Base-by-base conservation (phyloP, 2,888 invertebrate species). In the Troides aeacus region DNA sequence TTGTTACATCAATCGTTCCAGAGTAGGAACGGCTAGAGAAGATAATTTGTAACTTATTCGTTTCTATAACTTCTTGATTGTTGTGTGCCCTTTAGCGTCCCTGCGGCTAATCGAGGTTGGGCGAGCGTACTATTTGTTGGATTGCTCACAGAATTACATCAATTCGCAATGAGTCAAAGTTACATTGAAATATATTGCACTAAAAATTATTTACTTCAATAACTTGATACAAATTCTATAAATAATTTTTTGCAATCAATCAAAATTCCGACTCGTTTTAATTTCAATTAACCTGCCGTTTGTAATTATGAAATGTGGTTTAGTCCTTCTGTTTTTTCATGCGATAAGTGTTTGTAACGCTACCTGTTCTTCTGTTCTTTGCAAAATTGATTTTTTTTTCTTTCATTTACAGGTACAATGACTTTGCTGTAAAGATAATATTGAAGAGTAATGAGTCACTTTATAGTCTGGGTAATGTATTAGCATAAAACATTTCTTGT, bases 1-100 rank as follows among this genome's bases (percentile, higher is more conserved):
- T 15, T 24, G 23, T 67, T 5, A 56, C 23, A 42, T 42, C 36
- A 8, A 21, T 39, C 12, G 23, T 23, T 30, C 1, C 50, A 50
- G 12, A 74, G 72, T 73, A 70, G 64, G 59, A 72, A 75, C 75
- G 74, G 72, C 75, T 73, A 72, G 39, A n/a, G 62, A 73, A 71
- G 58, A 73, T 76, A 75, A 77, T 77, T 76, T 75, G 72, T 75
- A 73, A 76, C 73, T 70, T 76, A 75, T 76, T 76, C 71, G 74
- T 72, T 74, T 67, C 74, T 67, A 68, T 69, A 72, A 76, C 75
- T 75, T 72, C 72, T 71, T 72, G 74, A 74, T 74, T 64, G 56
- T 62, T 74, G 73, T 74, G 53, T 73, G 74, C 77, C 76, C 76
- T 76, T 77, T 72, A 72, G 73, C 70, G 72, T 73, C n/a, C 21